Base-by-base conservation (phyloP, 2,113 vertebrate genomes). In the Arothron firmamentum region DNA sequence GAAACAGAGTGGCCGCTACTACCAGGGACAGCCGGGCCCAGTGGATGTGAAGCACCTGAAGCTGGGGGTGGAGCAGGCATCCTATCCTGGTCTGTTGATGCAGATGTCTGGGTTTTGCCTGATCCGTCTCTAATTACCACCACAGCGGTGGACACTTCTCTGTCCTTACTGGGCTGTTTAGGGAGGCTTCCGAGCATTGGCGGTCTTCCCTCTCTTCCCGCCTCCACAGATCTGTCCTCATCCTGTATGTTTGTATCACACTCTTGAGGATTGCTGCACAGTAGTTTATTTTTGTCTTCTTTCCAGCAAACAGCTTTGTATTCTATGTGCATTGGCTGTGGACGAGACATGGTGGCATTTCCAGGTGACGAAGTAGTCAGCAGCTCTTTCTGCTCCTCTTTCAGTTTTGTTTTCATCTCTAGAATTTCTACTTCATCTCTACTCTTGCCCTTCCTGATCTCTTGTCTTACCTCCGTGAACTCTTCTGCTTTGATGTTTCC, bases 241-340 rank as follows among this genome's bases (percentile, higher is more conserved):
- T 47, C 61, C 51, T 74, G 25, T 54, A 57, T 19, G 20, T 61
- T 77, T 56, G 58, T 47, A 48, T 62, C 65, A 17, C 42, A 55
- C 15, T 20, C 58, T 65, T 38, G 53, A 45, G 53, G 80, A 62
- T 51, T 64, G 41, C 5, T 45, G 38, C 6, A n/a, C 5, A 3
- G 52, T 3, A 8, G 52, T 78, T 83, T 84, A 67, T 65, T 77
- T 62, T 83, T 90, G 53, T 82, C 83, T 16, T 88, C 83, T 75
- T 89, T 89, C 75, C 74, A 88, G 70, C 89, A 89, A 51, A 92
- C 89, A 46, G 92, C 90, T 64, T 89, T 91, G 62, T 79, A 91
- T 76, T 93, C 77, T 75, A 92, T 92, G 59, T 90, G 89, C 74
- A 92, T 88, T 38, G 87, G 82, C 28, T 85, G 86, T 59, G 73